Percentiles rank a stretch among this genome's conserved stretches.
Evolutionary conservation across 2,888 invertebrate species (phyloP).

Genomic region (Machimus atricapillus): DNA sequence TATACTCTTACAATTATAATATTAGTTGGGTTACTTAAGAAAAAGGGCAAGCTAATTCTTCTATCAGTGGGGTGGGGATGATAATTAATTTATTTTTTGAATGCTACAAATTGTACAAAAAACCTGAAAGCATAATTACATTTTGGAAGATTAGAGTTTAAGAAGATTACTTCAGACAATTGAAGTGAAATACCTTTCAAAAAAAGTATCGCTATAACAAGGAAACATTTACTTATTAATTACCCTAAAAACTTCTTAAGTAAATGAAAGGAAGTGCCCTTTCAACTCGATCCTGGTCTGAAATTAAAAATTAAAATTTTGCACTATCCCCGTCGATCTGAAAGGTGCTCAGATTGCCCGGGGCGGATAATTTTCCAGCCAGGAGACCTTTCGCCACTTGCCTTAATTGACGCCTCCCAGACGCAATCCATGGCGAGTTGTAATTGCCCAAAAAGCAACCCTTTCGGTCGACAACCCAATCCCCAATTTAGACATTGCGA

Average conservation of each 20-base stretch:
- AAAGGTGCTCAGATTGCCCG: background rate
- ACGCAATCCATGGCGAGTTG: background rate
- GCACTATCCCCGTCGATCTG: background rate
- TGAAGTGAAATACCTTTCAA: too few species aligned
- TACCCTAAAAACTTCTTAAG: background rate
- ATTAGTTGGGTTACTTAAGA: too few species aligned
- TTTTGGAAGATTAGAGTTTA: too few species aligned
- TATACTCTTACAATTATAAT: too few species aligned
- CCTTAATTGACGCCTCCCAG: background rate
- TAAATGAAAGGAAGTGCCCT: background rate
- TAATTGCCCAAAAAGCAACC: background rate
- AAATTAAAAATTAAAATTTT: background rate
- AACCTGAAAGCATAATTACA: too few species aligned
- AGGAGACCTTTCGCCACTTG: background rate
- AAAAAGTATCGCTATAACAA: too few species aligned
- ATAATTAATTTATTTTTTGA: too few species aligned
- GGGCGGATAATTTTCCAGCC: background rate
- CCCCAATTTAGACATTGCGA: background rate
- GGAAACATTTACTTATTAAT: background rate
- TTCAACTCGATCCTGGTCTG: background rate
- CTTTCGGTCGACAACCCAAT: background rate
- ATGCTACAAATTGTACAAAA: too few species aligned
- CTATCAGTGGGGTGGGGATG: too few species aligned
- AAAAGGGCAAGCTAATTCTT: too few species aligned
- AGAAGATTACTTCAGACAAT: too few species aligned